phyloP scores from a whole-genome alignment of 1,140 invertebrate genomes.

The Sinella curviseta region DNA sequence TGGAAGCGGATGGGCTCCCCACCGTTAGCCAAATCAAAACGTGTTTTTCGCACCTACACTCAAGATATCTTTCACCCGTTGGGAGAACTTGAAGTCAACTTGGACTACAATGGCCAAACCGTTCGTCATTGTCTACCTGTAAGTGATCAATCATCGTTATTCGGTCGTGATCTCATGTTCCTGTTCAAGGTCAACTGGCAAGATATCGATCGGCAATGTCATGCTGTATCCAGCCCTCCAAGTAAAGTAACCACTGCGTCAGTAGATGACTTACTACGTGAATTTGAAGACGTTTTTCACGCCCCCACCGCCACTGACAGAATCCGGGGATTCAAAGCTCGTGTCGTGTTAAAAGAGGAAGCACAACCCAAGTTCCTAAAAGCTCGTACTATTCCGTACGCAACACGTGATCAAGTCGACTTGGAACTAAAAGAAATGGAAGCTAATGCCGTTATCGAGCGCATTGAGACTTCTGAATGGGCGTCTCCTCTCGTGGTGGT shows the following conservation, averaged over 20 bases:
- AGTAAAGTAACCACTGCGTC: neutral
- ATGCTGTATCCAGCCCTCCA: too few species aligned
- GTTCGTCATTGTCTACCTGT: neutral
- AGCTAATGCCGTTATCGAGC: slow-evolving; percentile 46
- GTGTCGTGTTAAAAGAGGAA: slow-evolving; percentile 26
- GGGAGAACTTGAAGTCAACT: neutral
- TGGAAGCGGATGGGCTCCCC: neutral
- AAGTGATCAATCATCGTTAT: neutral
- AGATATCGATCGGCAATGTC: too few species aligned
- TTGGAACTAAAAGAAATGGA: slow-evolving; percentile 50
- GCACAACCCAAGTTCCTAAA: slow-evolving; percentile 33
- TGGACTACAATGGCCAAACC: neutral
- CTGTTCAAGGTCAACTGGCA: too few species aligned
- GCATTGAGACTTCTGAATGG: slow-evolving; percentile 52
- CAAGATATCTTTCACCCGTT: neutral
- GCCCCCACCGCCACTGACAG: neutral
- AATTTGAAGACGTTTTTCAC: slow-evolving; percentile 31
- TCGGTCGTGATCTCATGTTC: too few species aligned
- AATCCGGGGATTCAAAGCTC: slow-evolving; percentile 26
- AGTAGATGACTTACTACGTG: neutral
- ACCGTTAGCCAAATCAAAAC: neutral
- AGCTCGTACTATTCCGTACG: slow-evolving; percentile 50
- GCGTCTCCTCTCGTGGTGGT: slow-evolving; percentile 54
- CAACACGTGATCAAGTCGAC: slow-evolving; percentile 49
- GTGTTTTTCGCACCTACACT: neutral